Percentiles rank a stretch among this genome's conserved stretches.
Evolutionary conservation across 2,888 invertebrate genomes (phyloP).

Genomic region (Glyphotaelius pellucidus): DNA sequence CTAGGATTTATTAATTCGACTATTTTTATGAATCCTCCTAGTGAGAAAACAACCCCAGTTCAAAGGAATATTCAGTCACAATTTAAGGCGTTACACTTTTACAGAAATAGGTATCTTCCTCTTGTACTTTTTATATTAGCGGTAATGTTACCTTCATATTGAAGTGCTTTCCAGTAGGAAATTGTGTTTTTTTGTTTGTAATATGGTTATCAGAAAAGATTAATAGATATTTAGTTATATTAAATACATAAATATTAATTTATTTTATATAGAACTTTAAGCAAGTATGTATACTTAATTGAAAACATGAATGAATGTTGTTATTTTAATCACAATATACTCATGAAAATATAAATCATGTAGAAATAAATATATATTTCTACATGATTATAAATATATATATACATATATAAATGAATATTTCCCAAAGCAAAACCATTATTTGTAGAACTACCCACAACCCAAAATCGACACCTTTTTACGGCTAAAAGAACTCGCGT

Average conservation of each 20-base stretch:
- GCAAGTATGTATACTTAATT: background rate
- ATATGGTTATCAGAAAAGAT: background rate
- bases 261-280: background rate
- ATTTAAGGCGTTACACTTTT: background rate
- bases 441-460: background rate
- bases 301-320: background rate
- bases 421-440: background rate
- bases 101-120: background rate
- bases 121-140: background rate
- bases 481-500: background rate
- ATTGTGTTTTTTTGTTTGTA: background rate
- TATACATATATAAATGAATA: background rate
- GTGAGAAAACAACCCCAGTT: background rate
- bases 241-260: background rate
- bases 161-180: background rate
- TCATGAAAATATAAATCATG: background rate
- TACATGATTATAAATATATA: no score
- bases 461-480: background rate
- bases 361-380: background rate
- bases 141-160: background rate
- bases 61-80: background rate
- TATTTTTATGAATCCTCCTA: background rate
- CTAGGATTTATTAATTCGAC: background rate
- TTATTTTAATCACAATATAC: background rate
- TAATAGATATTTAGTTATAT: background rate